phyloP scores from a whole-genome alignment of 2,113 vertebrate genomes.

The Lathamus discolor region DNA sequence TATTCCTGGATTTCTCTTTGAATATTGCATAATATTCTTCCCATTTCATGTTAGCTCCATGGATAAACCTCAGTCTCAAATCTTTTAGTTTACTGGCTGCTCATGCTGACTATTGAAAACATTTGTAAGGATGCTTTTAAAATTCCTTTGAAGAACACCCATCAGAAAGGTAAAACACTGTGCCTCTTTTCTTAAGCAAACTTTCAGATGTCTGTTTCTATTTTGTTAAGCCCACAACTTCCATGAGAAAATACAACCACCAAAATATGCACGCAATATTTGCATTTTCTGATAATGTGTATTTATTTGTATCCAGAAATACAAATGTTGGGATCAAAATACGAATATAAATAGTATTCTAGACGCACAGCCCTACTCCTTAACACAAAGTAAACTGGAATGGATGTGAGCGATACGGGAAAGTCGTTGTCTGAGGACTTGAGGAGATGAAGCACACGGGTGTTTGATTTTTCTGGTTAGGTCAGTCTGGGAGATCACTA shows the following conservation, averaged over 20 bases:
- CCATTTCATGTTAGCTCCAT: neutral
- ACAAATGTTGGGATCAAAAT: conserved; percentile 79
- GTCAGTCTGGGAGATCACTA: conserved; percentile 18
- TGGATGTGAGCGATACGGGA: neutral
- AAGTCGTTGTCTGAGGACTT: neutral
- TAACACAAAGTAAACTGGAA: conserved; percentile 62
- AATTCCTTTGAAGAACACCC: neutral
- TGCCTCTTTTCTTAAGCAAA: neutral
- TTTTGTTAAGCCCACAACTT: neutral
- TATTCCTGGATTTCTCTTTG: neutral
- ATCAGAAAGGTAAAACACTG: neutral
- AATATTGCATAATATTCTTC: neutral
- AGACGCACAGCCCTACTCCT: conserved; percentile 62
- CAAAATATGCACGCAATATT: neutral
- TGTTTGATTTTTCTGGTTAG: conserved; percentile 26
- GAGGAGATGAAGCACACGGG: conserved; percentile 15
- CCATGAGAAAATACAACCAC: neutral
- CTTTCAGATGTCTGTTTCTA: neutral
- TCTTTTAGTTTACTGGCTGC: neutral
- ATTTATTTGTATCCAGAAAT: conserved; percentile 81
- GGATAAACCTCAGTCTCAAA: neutral
- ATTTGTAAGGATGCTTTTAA: neutral
- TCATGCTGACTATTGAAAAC: neutral
- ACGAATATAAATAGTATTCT: conserved; percentile 76
- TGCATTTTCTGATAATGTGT: conserved; percentile 73